These are phyloP conservation scores for Psettodes erumei DNA, from an alignment of 2,113 vertebrate genomes.

Conservation along the genomic window DNA sequence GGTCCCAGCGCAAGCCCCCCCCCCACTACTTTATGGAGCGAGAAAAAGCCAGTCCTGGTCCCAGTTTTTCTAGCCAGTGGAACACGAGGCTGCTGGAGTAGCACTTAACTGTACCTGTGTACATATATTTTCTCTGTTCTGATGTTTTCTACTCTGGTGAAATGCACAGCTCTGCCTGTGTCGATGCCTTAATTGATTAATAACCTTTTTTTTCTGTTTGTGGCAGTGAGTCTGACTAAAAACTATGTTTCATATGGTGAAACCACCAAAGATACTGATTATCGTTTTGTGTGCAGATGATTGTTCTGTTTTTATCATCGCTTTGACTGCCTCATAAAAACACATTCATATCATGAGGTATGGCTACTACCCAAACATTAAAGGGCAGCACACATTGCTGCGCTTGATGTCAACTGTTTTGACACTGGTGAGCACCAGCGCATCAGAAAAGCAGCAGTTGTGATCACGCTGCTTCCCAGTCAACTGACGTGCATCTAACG, in stretches of 20 bases:
- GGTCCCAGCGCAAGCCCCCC: conserved; percentile 26
- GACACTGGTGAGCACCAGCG: neutral
- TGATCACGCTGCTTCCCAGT: neutral
- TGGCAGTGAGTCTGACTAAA: conserved; percentile 60
- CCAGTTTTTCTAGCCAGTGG: conserved; percentile 55
- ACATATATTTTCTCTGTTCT: conserved; percentile 68
- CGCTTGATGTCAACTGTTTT: neutral
- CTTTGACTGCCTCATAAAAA: conserved; percentile 36
- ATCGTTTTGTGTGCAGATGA: conserved; percentile 32
- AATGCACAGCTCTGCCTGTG: conserved; percentile 67
- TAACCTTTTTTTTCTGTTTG: conserved; percentile 49
- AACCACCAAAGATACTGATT: conserved; percentile 62
- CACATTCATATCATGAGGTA: neutral
- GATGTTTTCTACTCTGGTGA: conserved; percentile 73
- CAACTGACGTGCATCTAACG: neutral
- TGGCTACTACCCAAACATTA: conserved; percentile 15
- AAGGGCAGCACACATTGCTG: conserved; percentile 4
- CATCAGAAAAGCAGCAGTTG: neutral
- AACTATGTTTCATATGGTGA: conserved; percentile 38
- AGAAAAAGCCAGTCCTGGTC: conserved; percentile 38
- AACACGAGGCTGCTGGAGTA: conserved; percentile 67
- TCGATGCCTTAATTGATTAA: conserved; percentile 76
- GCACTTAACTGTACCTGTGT: conserved; percentile 75
- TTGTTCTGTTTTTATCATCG: conserved; percentile 23
- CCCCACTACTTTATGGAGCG: conserved; percentile 42